Evolutionary conservation across 2,888 invertebrate species (phyloP).

Genomic region (Amphipoea oculea): DNA sequence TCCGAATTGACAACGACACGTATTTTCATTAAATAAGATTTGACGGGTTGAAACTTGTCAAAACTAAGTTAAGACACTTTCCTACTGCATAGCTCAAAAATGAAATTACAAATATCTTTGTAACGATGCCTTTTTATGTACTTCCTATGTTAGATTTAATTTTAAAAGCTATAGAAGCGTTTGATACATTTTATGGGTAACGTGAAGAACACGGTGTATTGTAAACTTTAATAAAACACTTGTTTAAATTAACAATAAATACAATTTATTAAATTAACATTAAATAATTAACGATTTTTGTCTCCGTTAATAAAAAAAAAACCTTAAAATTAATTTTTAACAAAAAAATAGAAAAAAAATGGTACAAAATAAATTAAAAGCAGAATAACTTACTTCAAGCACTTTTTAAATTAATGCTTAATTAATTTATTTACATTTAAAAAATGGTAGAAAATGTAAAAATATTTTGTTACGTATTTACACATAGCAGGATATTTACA

Average conservation of each 20-base stretch:
- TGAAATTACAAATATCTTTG: too few relatives aligned
- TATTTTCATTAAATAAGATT: too few relatives aligned
- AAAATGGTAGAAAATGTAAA: conserved; percentile 71
- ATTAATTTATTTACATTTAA: conserved; percentile 75
- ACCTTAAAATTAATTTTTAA: conserved; percentile 54
- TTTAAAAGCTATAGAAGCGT: too few relatives aligned
- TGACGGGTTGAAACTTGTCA: too few relatives aligned
- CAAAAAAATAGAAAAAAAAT: conserved; percentile 61
- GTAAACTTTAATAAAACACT: conserved; percentile 32
- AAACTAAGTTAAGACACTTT: too few relatives aligned
- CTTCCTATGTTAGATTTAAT: too few relatives aligned
- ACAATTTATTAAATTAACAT: conserved; percentile 82
- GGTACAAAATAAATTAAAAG: conserved; percentile 79
- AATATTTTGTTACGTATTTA: conserved; percentile 64
- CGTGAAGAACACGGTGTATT: too few relatives aligned
- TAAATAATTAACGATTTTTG: conserved; percentile 79
- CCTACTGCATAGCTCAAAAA: too few relatives aligned
- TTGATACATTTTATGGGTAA: too few relatives aligned
- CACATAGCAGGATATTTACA: conserved; percentile 75
- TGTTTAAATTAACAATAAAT: conserved; percentile 84
- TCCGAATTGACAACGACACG: too few relatives aligned
- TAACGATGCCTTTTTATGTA: too few relatives aligned
- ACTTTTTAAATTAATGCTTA: conserved; percentile 73
- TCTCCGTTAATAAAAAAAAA: conserved; percentile 57
- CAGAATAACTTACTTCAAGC: conserved; percentile 73